Evolutionary conservation across 2,888 invertebrate species (phyloP).

Genomic region (Pheosia tremula): DNA sequence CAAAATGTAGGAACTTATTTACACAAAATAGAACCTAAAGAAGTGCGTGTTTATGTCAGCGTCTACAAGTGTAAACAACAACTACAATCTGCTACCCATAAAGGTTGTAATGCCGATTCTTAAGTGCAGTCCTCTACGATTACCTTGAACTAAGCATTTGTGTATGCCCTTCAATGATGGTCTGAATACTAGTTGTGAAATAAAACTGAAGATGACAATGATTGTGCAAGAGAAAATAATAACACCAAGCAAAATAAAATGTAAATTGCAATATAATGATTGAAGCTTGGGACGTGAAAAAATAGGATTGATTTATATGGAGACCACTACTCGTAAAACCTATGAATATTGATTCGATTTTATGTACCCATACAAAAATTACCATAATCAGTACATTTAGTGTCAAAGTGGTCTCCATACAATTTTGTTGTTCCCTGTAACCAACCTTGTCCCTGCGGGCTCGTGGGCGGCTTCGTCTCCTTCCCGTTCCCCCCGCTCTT

Average conservation of each 20-base stretch:
- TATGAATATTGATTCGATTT: too few species aligned
- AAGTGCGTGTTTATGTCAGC: background rate
- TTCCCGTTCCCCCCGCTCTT: slow-evolving; percentile 82
- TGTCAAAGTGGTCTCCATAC: slow-evolving; percentile 31
- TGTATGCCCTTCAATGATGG: background rate
- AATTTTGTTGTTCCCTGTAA: slow-evolving; percentile 35
- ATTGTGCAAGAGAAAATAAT: slow-evolving; percentile 50
- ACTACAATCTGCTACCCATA: too few species aligned
- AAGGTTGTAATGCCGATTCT: background rate
- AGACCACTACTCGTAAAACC: slow-evolving; percentile 19
- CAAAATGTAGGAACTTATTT: background rate
- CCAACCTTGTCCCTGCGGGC: slow-evolving; percentile 70
- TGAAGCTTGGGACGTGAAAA: slow-evolving; percentile 49
- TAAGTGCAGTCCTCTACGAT: background rate
- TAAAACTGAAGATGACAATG: slow-evolving; percentile 34
- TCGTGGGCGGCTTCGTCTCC: slow-evolving; percentile 62
- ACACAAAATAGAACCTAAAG: background rate
- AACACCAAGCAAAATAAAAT: slow-evolving; percentile 60
- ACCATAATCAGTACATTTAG: too few species aligned
- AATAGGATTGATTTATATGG: slow-evolving; percentile 25
- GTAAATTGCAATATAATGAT: slow-evolving; percentile 46
- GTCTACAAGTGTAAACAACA: background rate
- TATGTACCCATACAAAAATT: too few species aligned
- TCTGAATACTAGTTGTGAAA: slow-evolving; percentile 10
- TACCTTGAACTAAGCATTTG: background rate